Base-by-base conservation (phyloP, 2,113 vertebrate species). In the Anser brachyrhynchus region DNA sequence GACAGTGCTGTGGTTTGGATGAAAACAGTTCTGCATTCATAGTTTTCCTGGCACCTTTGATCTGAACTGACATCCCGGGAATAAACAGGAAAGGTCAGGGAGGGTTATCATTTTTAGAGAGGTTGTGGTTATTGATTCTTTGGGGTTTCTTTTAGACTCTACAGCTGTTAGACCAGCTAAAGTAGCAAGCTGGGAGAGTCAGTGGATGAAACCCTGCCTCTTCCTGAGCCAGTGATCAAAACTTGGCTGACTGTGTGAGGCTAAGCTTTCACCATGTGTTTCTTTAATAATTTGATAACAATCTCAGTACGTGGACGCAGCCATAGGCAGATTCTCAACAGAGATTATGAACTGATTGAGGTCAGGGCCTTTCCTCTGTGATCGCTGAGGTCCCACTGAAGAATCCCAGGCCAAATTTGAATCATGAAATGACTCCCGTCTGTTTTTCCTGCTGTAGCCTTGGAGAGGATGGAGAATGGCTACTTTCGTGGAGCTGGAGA, bases 391-490 rank as follows among this genome's bases (percentile, higher is more conserved):
- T 72, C 76, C 62, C 43, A 55, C 23, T 22, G 65, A 81, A 76
- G 59, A 10, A 33, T 92, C 61, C 76, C 59, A 75, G 89, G 76
- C n/a, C 73, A 81, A 57, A 78, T 33, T 39, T 74, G 73, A 78
- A 72, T n/a, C 52, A 0, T 59, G 77, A 83, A 35, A 69, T 78
- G 73, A 28, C 26, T 89, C 51, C 88, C 54, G 39, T 23, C 73
- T 96, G 75, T 11, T 81, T 43, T 54, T 72, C 77, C 4, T 41
- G 16, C 59, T 8, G 1, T 1, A 1, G 5, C 51, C 79, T 80
- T 0, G 0, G n/a, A 41, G 59, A 46, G 25, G 90, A n/a, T 0
- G 2, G 52, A 18, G 37, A 67, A 33, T 1, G 2, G 58, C 52
- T 88, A 43, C 1, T 0, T 3, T 44, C 23, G 64, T 58, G 43